Percentiles rank a stretch among this genome's conserved stretches.
These are phyloP conservation scores for Drosophila pruinosa DNA, from an alignment of 1,140 invertebrate species.

Conservation along the genomic window DNA sequence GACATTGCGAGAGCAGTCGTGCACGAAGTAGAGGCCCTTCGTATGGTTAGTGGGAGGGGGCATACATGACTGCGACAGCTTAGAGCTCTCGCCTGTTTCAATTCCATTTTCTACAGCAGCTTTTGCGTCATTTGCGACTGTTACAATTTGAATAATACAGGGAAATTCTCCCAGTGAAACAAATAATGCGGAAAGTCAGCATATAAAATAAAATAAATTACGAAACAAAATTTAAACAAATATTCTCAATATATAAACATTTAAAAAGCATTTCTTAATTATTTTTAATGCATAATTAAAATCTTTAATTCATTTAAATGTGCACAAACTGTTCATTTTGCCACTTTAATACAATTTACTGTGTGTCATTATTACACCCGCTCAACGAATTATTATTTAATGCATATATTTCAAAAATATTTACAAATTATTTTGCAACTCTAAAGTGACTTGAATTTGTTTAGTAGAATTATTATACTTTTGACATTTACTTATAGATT, in stretches of 20 bases:
- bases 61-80: background rate
- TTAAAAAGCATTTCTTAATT: no score
- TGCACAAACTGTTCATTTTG: no score
- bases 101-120: slow-evolving; percentile 31
- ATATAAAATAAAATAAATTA: background rate
- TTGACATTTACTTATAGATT: background rate
- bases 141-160: slow-evolving; percentile 47
- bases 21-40: slow-evolving; percentile 30
- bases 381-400: no score
- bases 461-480: no score
- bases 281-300: no score
- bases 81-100: slow-evolving; percentile 42
- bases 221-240: background rate
- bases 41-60: slow-evolving; percentile 4
- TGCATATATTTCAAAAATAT: no score
- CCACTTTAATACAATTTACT: no score
- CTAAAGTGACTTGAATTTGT: no score
- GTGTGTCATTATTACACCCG: no score
- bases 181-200: background rate
- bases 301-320: no score
- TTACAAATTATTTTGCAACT: no score
- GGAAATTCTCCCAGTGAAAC: slow-evolving; percentile 40
- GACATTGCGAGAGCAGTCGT: background rate
- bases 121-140: background rate
- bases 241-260: background rate